These are phyloP conservation scores for Eutolmus rufibarbis DNA, from an alignment of 2,888 invertebrate genomes.

Conservation along the genomic window DNA sequence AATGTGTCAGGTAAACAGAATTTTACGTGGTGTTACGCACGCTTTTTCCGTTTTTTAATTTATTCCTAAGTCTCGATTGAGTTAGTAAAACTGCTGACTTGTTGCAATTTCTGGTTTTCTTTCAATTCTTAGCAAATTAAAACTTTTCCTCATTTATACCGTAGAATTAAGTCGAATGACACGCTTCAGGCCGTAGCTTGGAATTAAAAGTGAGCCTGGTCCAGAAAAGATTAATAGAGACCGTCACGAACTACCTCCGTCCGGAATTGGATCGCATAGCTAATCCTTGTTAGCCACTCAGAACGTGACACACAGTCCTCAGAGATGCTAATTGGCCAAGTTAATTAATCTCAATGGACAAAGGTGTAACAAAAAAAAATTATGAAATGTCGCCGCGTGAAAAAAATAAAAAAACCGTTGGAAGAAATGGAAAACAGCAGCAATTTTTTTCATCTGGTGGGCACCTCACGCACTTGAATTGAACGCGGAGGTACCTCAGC, in stretches of 20 bases:
- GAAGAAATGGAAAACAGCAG: not conserved
- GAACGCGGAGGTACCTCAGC: not conserved
- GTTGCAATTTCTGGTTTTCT: not conserved
- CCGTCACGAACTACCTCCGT: not conserved
- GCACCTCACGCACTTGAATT: not conserved
- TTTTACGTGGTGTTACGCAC: not conserved
- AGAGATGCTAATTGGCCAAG: not conserved
- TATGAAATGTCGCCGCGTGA: not conserved
- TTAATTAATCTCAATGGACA: not conserved
- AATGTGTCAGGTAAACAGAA: slow-evolving; percentile 5
- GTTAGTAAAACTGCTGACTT: not conserved
- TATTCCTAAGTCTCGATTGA: not conserved
- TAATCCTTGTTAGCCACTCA: not conserved
- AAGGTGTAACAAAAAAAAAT: not conserved
- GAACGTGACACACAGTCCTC: not conserved
- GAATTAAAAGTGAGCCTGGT: not conserved
- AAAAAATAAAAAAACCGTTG: not conserved
- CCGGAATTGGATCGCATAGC: not conserved
- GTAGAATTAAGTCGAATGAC: not conserved
- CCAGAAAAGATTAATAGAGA: not conserved
- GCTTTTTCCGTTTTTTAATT: not conserved
- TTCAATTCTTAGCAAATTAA: not conserved
- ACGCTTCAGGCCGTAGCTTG: not conserved
- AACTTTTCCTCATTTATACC: not conserved
- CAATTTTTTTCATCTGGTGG: not conserved